Conservation (phyloP, 1,140 invertebrate species). For the Leptinotarsa texana region DNA sequence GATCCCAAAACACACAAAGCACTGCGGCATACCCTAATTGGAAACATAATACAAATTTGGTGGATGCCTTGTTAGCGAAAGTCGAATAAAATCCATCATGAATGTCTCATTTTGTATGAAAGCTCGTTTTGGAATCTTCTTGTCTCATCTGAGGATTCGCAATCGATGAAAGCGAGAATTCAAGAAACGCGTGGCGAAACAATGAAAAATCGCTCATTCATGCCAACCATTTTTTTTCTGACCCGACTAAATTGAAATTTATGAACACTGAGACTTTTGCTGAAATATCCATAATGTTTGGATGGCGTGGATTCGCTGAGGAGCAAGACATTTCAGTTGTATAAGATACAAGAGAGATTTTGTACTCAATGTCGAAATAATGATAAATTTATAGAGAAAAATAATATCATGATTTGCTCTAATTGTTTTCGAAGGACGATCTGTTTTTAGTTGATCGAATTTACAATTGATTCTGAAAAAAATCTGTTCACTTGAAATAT, state of each 20-base stretch:
- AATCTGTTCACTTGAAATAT: too few species aligned
- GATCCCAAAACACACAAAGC: not conserved
- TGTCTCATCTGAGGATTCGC: not conserved
- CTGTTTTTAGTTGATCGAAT: too few species aligned
- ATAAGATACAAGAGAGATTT: not conserved
- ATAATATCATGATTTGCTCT: not conserved
- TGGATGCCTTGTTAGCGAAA: not conserved
- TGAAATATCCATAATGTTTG: too few species aligned
- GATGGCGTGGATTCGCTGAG: not conserved
- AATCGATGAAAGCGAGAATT: not conserved
- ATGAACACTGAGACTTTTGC: not conserved
- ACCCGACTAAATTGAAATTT: not conserved
- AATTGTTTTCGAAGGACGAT: too few species aligned
- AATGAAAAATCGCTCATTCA: not conserved
- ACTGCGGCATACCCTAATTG: not conserved
- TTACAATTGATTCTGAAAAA: too few species aligned
- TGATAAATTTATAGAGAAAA: not conserved
- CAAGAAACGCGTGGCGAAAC: not conserved
- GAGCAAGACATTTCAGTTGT: not conserved
- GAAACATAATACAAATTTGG: not conserved
- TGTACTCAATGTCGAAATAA: not conserved
- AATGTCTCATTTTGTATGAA: not conserved
- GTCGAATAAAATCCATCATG: conserved; percentile 4
- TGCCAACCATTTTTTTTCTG: not conserved
- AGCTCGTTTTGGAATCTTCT: not conserved